Conservation (phyloP, 1,140 invertebrate species). For the Drosophila setifemur region DNA sequence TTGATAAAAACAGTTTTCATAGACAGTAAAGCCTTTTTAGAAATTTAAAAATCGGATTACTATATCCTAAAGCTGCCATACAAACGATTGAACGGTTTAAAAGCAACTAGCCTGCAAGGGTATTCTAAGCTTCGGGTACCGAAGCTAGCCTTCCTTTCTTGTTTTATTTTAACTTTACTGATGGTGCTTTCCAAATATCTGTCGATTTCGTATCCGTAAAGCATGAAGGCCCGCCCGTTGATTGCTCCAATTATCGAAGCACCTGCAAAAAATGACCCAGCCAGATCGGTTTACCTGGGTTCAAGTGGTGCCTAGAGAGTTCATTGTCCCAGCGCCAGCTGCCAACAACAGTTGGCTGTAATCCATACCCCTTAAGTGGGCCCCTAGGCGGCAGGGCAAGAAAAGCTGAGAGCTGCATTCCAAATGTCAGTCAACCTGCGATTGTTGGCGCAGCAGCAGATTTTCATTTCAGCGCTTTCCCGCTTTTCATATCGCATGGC, state of each 20-base stretch:
- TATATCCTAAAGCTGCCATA: too few species aligned
- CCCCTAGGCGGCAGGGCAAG: slow-evolving; percentile 29
- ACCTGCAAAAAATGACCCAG: background rate
- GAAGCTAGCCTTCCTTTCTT: too few species aligned
- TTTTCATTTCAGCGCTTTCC: background rate
- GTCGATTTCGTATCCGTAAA: too few species aligned
- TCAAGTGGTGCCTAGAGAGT: slow-evolving; percentile 14
- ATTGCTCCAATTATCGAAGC: background rate
- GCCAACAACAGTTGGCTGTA: slow-evolving; percentile 39
- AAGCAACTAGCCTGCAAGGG: too few species aligned
- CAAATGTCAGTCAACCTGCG: slow-evolving; percentile 48
- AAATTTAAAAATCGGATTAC: too few species aligned
- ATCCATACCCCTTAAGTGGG: slow-evolving; percentile 39
- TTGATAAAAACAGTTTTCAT: too few species aligned
- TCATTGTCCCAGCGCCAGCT: slow-evolving; percentile 39
- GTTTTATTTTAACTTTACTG: too few species aligned
- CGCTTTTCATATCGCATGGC: slow-evolving; percentile 14
- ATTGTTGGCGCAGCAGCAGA: slow-evolving; percentile 27
- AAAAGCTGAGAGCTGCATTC: slow-evolving; percentile 32
- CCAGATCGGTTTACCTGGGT: slow-evolving; percentile 29
- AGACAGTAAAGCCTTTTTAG: too few species aligned
- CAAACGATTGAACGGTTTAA: too few species aligned
- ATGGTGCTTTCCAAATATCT: too few species aligned
- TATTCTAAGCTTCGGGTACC: too few species aligned
- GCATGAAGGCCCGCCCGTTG: too few species aligned